Percentiles rank a stretch among this genome's conserved stretches.
Evolutionary conservation across 2,113 vertebrate genomes (phyloP).

Genomic region (Bubalus kerabau): DNA sequence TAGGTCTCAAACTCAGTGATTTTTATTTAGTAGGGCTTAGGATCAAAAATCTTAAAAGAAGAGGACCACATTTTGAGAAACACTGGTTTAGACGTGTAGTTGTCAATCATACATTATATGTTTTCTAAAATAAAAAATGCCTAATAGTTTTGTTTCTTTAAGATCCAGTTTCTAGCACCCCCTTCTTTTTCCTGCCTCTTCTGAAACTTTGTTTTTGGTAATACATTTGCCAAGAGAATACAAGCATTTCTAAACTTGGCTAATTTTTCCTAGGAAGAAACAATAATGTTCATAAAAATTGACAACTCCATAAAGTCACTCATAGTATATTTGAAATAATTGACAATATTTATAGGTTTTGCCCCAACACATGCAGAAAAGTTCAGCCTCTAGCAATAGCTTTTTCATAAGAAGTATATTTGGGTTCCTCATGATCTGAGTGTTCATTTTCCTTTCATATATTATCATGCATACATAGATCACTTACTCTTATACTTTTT

Average conservation of each 20-base stretch:
- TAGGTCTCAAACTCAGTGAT: background rate
- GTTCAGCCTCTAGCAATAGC: background rate
- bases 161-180: background rate
- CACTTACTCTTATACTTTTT: background rate
- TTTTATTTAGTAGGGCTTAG: background rate
- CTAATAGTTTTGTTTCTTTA: background rate
- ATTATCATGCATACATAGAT: background rate
- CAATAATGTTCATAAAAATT: background rate
- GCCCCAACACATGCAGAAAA: background rate
- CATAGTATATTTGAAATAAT: background rate
- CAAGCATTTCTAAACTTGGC: background rate
- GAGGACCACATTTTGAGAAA: background rate
- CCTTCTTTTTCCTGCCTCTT: background rate
- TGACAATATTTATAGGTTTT: background rate
- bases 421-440: background rate
- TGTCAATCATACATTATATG: background rate
- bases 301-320: background rate
- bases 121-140: background rate
- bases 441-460: background rate
- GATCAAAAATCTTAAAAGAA: background rate
- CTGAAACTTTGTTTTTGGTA: background rate
- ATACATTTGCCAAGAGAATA: background rate
- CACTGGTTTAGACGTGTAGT: background rate
- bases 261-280: background rate
- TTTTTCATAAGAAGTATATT: background rate